phyloP scores from a whole-genome alignment of 2,797 vertebrate genomes.

The Sebastiscus albofasciatus region DNA sequence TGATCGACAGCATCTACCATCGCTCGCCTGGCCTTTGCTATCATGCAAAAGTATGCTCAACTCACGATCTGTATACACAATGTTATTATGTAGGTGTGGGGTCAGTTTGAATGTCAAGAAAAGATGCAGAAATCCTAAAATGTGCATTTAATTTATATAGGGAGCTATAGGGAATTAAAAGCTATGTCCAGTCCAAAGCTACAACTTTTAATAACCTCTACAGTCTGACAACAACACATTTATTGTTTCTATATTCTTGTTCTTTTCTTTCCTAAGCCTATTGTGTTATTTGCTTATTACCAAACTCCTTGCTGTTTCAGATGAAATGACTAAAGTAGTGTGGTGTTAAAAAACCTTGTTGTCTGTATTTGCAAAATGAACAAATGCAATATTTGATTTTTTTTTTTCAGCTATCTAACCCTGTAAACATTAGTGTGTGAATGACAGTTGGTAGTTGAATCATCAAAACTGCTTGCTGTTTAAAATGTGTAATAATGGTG shows the following conservation, averaged over 20 bases:
- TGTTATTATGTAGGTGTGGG: background rate
- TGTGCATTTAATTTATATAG: background rate
- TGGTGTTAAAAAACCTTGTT: background rate
- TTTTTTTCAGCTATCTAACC: background rate
- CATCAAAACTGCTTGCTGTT: constrained; percentile 14
- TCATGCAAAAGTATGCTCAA: background rate
- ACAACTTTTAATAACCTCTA: background rate
- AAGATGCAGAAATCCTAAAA: background rate
- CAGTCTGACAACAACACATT: background rate
- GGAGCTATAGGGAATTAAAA: background rate
- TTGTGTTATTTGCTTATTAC: background rate
- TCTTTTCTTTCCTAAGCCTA: background rate
- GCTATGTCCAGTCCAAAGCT: background rate
- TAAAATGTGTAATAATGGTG: constrained; percentile 38
- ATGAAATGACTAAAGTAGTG: background rate
- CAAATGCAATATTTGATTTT: background rate
- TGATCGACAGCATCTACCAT: background rate
- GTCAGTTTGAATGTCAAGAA: background rate
- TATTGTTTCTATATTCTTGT: background rate
- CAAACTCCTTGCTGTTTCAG: background rate
- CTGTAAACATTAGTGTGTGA: background rate
- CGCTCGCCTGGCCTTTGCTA: background rate
- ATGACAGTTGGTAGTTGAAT: constrained; percentile 17
- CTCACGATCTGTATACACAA: background rate
- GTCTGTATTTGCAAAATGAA: background rate